Conservation (phyloP, 2,113 vertebrate genomes). For the Rhinoderma darwinii region DNA sequence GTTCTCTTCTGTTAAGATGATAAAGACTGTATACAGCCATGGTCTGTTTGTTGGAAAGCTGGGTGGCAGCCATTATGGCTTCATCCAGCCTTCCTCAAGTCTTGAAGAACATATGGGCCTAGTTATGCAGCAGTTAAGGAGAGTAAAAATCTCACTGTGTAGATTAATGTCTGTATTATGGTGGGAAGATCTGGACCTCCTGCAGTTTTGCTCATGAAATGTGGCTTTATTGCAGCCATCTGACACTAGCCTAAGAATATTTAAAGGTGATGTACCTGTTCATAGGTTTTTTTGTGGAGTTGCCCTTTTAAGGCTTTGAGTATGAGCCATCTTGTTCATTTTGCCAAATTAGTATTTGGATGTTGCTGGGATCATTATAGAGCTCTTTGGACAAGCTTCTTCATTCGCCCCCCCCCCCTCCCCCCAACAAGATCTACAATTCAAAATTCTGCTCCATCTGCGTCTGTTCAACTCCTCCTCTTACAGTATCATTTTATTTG, state of each 20-base stretch:
- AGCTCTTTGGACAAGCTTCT: background rate
- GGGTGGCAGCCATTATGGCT: background rate
- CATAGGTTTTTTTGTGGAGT: background rate
- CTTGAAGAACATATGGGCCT: too few relatives aligned
- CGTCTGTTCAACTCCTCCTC: background rate
- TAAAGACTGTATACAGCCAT: background rate
- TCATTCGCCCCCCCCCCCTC: too few relatives aligned
- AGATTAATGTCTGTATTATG: background rate
- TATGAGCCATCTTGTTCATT: background rate
- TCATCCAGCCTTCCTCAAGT: too few relatives aligned
- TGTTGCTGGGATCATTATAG: background rate
- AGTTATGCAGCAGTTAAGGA: too few relatives aligned
- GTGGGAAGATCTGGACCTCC: too few relatives aligned
- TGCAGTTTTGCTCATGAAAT: background rate
- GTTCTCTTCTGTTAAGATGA: background rate
- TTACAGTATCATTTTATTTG: constrained; percentile 15
- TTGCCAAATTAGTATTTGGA: background rate
- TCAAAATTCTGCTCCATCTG: background rate
- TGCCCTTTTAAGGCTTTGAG: background rate
- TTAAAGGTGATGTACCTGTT: too few relatives aligned
- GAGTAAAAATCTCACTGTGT: background rate
- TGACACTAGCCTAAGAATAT: background rate
- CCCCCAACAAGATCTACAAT: background rate
- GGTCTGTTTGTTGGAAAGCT: background rate
- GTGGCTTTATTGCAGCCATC: background rate